Percentiles rank a stretch among this genome's conserved stretches.
Evolutionary conservation across 2,113 vertebrate species (phyloP).

Genomic region (Ochotona curzoniae): DNA sequence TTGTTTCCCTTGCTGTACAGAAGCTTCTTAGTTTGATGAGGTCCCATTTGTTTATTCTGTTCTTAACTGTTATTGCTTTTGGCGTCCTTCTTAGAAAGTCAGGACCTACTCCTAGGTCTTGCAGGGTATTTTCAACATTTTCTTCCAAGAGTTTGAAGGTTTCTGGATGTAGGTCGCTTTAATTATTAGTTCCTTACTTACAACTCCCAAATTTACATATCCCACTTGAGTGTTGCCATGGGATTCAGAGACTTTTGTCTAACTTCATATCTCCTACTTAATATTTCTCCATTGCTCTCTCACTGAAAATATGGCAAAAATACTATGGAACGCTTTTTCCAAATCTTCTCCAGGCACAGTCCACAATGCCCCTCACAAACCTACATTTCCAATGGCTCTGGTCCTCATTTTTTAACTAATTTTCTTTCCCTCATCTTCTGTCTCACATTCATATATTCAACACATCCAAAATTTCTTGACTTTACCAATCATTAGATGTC

Average conservation of each 20-base stretch:
- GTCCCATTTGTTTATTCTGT: no score
- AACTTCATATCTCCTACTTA: background rate
- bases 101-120: no score
- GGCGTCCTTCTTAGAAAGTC: no score
- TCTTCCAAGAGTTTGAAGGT: no score
- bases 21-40: no score
- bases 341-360: background rate
- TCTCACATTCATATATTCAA: background rate
- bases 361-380: background rate
- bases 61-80: no score
- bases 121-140: no score
- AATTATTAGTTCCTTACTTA: background rate
- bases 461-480: background rate
- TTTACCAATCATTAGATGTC: background rate
- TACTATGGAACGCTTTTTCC: background rate
- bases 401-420: background rate
- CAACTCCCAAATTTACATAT: background rate
- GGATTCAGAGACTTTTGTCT: background rate
- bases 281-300: background rate
- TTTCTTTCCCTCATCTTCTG: no score
- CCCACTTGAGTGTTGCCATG: background rate
- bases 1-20: no score
- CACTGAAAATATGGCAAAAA: background rate
- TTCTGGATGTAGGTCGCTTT: no score
- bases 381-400: background rate